Evolutionary conservation across 2,113 vertebrate species (phyloP).

Genomic region (Alaudala cheleensis): DNA sequence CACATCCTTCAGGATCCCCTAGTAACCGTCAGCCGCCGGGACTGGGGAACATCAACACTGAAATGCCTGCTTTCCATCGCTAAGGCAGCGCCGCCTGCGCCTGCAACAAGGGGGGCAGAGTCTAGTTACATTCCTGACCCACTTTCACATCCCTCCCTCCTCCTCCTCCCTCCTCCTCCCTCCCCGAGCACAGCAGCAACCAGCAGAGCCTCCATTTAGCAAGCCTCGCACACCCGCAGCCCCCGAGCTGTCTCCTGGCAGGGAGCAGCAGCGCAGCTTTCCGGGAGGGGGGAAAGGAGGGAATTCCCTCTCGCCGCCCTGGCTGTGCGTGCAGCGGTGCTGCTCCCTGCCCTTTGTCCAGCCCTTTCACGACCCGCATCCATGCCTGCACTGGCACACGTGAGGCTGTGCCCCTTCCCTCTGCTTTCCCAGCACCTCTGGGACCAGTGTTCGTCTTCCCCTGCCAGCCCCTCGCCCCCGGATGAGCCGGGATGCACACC

Average conservation of each 20-base stretch:
- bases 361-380: background rate
- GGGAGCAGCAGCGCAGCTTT: background rate
- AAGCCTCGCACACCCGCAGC: background rate
- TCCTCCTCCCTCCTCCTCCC: slow-evolving; percentile 61
- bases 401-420: background rate
- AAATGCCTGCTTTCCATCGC: slow-evolving; percentile 68
- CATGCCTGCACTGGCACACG: background rate
- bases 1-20: slow-evolving; percentile 77
- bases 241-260: slow-evolving; percentile 15
- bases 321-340: background rate
- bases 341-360: background rate
- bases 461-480: background rate
- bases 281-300: background rate
- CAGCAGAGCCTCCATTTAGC: slow-evolving; percentile 45
- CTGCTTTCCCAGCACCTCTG: background rate
- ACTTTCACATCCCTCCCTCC: slow-evolving; percentile 78
- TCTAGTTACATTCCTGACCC: slow-evolving; percentile 86
- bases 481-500: background rate
- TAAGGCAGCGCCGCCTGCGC: slow-evolving; percentile 64
- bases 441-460: background rate
- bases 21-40: slow-evolving; percentile 69
- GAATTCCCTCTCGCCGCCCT: background rate
- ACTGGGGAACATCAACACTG: slow-evolving; percentile 68
- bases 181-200: slow-evolving; percentile 10
- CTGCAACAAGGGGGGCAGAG: slow-evolving; percentile 70